Conservation (phyloP, 2,888 invertebrate species). For the Nephrotoma guestfalica region DNA sequence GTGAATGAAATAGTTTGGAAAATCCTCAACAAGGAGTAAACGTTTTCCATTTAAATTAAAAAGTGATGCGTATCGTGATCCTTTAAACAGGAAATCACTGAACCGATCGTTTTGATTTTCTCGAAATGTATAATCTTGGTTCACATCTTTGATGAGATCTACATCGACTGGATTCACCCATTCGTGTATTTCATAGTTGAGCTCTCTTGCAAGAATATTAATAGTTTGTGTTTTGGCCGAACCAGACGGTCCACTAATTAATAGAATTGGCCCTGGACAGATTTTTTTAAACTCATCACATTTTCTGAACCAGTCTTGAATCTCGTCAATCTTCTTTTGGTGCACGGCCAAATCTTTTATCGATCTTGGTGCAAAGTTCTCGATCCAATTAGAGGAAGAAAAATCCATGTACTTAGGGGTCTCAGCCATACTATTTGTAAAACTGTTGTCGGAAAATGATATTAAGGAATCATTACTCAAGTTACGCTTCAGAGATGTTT, state of each 20-base stretch:
- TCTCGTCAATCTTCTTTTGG: constrained; percentile 56
- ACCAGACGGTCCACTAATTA: constrained; percentile 73
- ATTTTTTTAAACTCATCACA: constrained; percentile 18
- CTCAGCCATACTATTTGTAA: neutral
- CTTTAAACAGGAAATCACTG: constrained; percentile 58
- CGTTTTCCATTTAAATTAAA: constrained; percentile 38
- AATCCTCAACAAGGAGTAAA: constrained; percentile 61
- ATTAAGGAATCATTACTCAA: neutral
- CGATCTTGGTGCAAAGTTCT: constrained; percentile 41
- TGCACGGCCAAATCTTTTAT: constrained; percentile 56
- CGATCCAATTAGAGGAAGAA: constrained; percentile 38
- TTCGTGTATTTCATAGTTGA: constrained; percentile 40
- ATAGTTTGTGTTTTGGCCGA: constrained; percentile 69
- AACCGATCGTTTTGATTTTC: constrained; percentile 55
- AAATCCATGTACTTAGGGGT: neutral
- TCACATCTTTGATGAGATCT: constrained; percentile 34
- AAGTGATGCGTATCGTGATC: constrained; percentile 59
- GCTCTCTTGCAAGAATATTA: constrained; percentile 46
- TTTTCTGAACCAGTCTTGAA: constrained; percentile 48
- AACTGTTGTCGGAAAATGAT: neutral
- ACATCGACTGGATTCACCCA: constrained; percentile 73
- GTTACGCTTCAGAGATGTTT: neutral
- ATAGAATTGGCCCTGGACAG: constrained; percentile 38
- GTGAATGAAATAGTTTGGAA: constrained; percentile 60
- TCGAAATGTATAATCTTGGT: neutral